Evolutionary conservation across 2,888 invertebrate species (phyloP).

Genomic region (Steinernema scapterisci): DNA sequence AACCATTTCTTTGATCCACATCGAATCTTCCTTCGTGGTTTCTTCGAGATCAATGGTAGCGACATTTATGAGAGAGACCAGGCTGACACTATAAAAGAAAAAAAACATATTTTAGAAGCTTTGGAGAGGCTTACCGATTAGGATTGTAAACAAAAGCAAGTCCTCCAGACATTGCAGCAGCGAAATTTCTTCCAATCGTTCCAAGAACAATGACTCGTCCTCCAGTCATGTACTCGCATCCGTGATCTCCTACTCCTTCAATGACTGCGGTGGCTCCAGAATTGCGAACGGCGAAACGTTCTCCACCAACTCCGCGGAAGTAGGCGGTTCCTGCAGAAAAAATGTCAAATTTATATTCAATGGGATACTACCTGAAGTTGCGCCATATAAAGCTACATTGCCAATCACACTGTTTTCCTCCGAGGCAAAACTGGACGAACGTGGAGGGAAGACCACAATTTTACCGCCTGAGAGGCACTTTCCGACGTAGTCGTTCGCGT

Average conservation of each 20-base stretch:
- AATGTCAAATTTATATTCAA: conserved; percentile 67
- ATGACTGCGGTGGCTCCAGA: conserved; percentile 93
- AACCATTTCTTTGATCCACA: conserved; percentile 78
- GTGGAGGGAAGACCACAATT: conserved; percentile 88
- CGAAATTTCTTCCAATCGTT: conserved; percentile 94
- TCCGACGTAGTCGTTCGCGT: conserved; percentile 97
- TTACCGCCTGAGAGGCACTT: conserved; percentile 93
- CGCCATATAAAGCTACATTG: conserved; percentile 96
- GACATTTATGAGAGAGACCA: conserved; percentile 77
- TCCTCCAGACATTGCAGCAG: conserved; percentile 97
- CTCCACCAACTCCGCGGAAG: conserved; percentile 93
- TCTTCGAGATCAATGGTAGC: conserved; percentile 91
- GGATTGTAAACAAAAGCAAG: conserved; percentile 92
- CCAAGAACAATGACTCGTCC: conserved; percentile 82
- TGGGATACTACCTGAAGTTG: conserved; percentile 84
- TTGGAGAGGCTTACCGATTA: not conserved
- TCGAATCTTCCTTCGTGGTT: conserved; percentile 78
- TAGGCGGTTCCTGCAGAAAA: conserved; percentile 51
- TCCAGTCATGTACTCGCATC: conserved; percentile 99
- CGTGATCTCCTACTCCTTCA: conserved; percentile 98
- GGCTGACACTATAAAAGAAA: conserved; percentile 54
- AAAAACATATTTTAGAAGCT: not conserved
- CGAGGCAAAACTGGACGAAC: conserved; percentile 79
- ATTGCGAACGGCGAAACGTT: conserved; percentile 96
- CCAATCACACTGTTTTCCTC: conserved; percentile 95